These are phyloP conservation scores for Prunella himalayana DNA, from an alignment of 2,113 vertebrate genomes.

Conservation along the genomic window DNA sequence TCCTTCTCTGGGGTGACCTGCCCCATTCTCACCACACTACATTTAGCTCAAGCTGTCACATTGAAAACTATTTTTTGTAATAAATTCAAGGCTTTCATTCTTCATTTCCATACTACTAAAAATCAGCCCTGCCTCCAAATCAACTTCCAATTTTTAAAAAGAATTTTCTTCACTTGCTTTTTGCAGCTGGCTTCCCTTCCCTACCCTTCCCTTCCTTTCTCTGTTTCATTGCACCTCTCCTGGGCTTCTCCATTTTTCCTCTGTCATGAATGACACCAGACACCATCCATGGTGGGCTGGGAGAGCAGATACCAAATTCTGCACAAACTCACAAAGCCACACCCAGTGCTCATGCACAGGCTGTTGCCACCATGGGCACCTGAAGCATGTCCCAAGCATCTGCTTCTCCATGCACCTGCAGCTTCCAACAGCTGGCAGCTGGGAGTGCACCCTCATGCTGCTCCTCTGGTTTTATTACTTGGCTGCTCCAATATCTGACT, in stretches of 20 bases:
- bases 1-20: neutral
- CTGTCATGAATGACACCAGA: neutral
- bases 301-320: neutral
- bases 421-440: neutral
- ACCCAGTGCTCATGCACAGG: fast-evolving
- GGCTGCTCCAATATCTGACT: fast-evolving
- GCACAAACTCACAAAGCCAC: neutral
- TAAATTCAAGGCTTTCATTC: neutral
- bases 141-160: neutral
- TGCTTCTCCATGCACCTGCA: fast-evolving
- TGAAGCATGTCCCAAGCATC: fast-evolving
- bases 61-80: neutral
- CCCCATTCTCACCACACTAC: no score
- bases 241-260: neutral
- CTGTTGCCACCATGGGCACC: fast-evolving
- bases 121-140: neutral
- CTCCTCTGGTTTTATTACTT: neutral
- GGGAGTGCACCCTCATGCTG: neutral
- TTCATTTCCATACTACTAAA: neutral
- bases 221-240: neutral
- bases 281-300: fast-evolving
- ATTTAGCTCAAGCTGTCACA: neutral
- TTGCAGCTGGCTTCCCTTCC: neutral
- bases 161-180: neutral
- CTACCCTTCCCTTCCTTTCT: neutral